Evolutionary conservation across 2,113 vertebrate species (phyloP).

Genomic region (Todiramphus saurophagus): DNA sequence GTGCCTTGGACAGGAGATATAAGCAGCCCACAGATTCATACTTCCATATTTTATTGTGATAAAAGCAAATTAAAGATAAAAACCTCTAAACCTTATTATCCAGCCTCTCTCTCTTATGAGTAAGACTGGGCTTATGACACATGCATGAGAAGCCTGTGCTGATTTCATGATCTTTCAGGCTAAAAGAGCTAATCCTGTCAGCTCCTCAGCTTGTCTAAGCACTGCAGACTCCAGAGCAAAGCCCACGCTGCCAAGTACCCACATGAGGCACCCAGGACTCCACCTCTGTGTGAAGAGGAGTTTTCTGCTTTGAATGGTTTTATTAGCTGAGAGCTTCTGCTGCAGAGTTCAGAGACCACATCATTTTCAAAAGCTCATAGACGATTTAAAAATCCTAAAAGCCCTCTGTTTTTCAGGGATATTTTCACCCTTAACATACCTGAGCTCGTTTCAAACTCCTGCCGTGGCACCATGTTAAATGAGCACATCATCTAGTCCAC

Average conservation of each 20-base stretch:
- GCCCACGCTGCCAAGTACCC: background rate
- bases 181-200: background rate
- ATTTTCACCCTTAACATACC: background rate
- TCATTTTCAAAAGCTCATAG: background rate
- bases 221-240: background rate
- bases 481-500: background rate
- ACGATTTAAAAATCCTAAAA: background rate
- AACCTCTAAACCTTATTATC: background rate
- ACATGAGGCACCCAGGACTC: background rate
- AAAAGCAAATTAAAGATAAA: background rate
- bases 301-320: background rate
- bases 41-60: background rate
- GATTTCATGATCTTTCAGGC: background rate
- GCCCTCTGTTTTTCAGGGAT: background rate
- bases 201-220: background rate
- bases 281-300: background rate
- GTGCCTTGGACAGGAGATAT: background rate
- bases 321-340: background rate
- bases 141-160: background rate
- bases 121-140: background rate
- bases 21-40: background rate
- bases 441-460: background rate
- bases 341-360: background rate
- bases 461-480: background rate
- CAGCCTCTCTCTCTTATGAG: background rate